These are phyloP conservation scores for Pantherophis alleghaniensis DNA, from an alignment of 2,797 vertebrate genomes.

Conservation along the genomic window DNA sequence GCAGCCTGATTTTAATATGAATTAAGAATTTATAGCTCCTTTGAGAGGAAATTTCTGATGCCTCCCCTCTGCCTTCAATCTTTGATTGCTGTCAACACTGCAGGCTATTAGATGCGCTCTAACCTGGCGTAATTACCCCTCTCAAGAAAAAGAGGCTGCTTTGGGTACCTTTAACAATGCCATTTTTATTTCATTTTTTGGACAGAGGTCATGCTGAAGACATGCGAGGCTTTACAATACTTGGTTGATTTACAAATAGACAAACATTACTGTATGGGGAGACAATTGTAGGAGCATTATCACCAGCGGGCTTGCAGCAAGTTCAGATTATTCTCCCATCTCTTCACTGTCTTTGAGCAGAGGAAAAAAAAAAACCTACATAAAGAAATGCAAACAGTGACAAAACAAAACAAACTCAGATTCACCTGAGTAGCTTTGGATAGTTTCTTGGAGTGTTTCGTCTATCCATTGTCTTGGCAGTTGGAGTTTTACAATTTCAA, in stretches of 20 bases:
- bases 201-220: background rate
- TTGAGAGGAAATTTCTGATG: background rate
- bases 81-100: background rate
- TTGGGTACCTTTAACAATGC: background rate
- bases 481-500: background rate
- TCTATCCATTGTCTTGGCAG: background rate
- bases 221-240: background rate
- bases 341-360: background rate
- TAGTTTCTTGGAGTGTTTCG: background rate
- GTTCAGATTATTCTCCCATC: background rate
- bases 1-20: background rate
- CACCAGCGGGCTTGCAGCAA: background rate
- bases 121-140: background rate
- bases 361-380: background rate
- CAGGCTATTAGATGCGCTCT: background rate
- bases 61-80: background rate
- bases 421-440: background rate
- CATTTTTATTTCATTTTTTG: background rate
- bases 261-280: background rate
- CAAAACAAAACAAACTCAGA: background rate
- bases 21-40: slow-evolving; percentile 2
- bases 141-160: background rate
- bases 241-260: background rate
- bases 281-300: background rate
- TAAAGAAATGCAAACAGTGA: background rate